Evolutionary conservation across 1,140 invertebrate genomes (phyloP), one percentile per base, ranked within the genome.

Genomic region (Pseudomyrmex flavicornis): DNA sequence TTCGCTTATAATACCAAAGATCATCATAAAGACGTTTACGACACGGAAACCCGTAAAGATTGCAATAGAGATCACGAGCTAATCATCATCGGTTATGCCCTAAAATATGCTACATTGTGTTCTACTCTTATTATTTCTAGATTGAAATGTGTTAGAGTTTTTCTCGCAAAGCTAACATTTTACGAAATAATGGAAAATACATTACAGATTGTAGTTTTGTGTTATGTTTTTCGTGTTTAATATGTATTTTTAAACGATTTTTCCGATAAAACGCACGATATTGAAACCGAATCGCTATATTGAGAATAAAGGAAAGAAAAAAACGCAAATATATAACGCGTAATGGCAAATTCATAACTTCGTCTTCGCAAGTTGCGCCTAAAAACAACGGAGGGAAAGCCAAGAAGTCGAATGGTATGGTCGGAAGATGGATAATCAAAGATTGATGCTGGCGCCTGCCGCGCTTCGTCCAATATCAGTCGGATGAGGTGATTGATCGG

Each of bases 401-500:
- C 52, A 77, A 76, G 63, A 83, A 54, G 77, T 72, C 70, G 59
- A 17, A 35, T 35, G 50, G 35, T 76, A 65, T 52, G 63, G 58
- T 12, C 62, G 80, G 65, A 68, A 73, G 84, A 72, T 84, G 73
- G 83, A 87, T 90, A 90, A 90, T 90, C 87, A 90, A 85, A 90
- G 89, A 90, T 90, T 80, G 89, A 90, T 90, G 88, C 82, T 44
- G 46, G 69, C 35, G 62, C 65, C 62, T 74, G 69, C 62, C 88
- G 59, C 56, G 79, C 50, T 82, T 86, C 79, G 83, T 90, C 52
- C 89, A 88, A 88, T 88, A 90, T 89, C 88, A 90, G 84, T 90
- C 86, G 80, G 68, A 83, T 68, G 10, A 73, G 59, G 72, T 90
- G 89, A 90, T 90, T 88, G 89, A 90, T 90, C 83, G 88, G 75